phyloP scores from a whole-genome alignment of 1,140 invertebrate species.

The Sesamia nonagrioides region DNA sequence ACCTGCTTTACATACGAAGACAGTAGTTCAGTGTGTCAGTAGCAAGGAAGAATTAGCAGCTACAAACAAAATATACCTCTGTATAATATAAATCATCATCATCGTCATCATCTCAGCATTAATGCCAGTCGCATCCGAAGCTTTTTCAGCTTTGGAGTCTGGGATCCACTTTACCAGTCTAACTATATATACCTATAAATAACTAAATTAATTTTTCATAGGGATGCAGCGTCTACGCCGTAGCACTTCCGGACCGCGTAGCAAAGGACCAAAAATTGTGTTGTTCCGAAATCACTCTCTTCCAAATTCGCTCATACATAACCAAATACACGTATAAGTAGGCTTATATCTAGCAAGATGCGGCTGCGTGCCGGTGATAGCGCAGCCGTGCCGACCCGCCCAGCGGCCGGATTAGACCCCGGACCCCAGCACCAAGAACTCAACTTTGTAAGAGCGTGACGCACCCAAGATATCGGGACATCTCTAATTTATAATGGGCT shows the following conservation, averaged over 20 bases:
- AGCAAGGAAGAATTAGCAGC: too few relatives aligned
- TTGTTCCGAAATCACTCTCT: neutral
- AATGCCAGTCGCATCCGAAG: too few relatives aligned
- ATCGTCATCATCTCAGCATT: too few relatives aligned
- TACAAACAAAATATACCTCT: too few relatives aligned
- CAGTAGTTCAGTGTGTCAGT: too few relatives aligned
- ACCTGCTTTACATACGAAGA: too few relatives aligned
- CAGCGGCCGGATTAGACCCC: conserved; percentile 41
- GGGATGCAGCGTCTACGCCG: neutral
- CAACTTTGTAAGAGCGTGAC: conserved; percentile 49
- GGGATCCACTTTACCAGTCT: too few relatives aligned
- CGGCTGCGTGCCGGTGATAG: conserved; percentile 44
- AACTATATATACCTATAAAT: too few relatives aligned
- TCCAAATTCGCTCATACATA: conserved; percentile 1
- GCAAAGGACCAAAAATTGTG: conserved; percentile 3
- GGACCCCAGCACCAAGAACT: conserved; percentile 28
- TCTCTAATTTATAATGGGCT: conserved; percentile 44
- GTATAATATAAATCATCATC: too few relatives aligned
- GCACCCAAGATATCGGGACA: conserved; percentile 36
- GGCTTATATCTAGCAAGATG: conserved; percentile 40
- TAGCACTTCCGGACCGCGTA: neutral
- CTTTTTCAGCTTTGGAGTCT: too few relatives aligned
- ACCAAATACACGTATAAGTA: conserved; percentile 29
- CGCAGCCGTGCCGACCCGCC: conserved; percentile 36
- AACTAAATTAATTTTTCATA: too few relatives aligned